A percentile compares a stretch with the other conserved stretches of the same genome.
phyloP scores from a whole-genome alignment of 92 coral and sea anemone genomes.

The Palythoa caribaeorum region DNA sequence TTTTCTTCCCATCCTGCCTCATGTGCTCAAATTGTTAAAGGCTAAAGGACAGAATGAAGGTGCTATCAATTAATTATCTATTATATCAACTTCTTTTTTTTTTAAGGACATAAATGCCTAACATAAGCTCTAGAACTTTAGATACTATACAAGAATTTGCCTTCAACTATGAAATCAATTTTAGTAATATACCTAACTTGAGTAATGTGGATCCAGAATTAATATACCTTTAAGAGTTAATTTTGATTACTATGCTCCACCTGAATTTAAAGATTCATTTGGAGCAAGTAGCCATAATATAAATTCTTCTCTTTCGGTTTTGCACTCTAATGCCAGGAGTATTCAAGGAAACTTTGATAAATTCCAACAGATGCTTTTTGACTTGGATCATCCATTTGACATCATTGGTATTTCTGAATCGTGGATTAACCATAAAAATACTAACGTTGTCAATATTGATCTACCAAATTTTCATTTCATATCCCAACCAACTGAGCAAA shows the following conservation, averaged over 20 bases:
- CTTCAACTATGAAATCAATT: neutral
- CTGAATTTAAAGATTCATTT: neutral
- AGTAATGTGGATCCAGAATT: neutral
- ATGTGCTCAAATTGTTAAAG: too few species aligned
- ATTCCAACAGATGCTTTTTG: neutral
- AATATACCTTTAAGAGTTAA: neutral
- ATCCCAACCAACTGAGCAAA: constrained; percentile 18
- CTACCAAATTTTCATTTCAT: constrained; percentile 6
- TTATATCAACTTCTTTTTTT: neutral
- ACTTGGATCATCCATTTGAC: neutral
- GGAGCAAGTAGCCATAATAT: neutral
- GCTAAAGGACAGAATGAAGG: neutral
- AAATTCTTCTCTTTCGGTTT: neutral
- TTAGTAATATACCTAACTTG: neutral
- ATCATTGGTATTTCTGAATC: constrained; percentile 19
- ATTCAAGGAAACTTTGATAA: constrained; percentile 2
- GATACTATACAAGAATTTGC: neutral
- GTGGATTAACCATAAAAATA: neutral
- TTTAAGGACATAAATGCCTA: neutral
- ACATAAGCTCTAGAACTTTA: neutral
- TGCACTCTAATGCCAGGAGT: constrained; percentile 4
- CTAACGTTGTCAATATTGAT: neutral
- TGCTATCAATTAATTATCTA: neutral
- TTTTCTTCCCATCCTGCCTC: neutral
- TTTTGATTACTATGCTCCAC: constrained; percentile 3